These are phyloP conservation scores for Oscheius myriophilus DNA, from an alignment of 2,888 invertebrate genomes.

Conservation along the genomic window DNA sequence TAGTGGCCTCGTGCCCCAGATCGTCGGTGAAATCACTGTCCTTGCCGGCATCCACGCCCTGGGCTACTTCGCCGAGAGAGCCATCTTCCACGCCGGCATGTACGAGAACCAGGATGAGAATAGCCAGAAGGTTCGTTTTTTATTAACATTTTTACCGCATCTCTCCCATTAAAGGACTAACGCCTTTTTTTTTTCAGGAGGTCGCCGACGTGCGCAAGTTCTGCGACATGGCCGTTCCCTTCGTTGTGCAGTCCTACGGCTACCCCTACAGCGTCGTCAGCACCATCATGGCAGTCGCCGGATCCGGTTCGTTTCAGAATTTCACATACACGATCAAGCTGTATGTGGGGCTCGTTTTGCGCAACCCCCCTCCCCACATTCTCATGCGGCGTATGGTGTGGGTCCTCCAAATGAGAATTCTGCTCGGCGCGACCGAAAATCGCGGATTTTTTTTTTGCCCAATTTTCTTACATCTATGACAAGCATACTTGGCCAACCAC, in stretches of 20 bases:
- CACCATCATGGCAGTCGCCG: conserved; percentile 53
- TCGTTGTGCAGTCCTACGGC: conserved; percentile 84
- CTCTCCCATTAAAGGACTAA: not conserved
- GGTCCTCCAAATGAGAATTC: too few species aligned
- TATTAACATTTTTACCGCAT: too few species aligned
- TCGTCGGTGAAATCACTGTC: conserved; percentile 85
- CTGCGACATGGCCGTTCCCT: conserved; percentile 74
- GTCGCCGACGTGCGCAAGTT: conserved; percentile 51
- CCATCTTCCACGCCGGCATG: conserved; percentile 42
- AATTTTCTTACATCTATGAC: too few species aligned
- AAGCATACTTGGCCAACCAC: too few species aligned
- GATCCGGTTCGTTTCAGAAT: conserved; percentile 37
- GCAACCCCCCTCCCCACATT: too few species aligned
- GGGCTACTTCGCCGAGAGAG: conserved; percentile 68
- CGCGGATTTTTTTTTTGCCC: too few species aligned
- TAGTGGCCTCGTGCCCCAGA: conserved; percentile 86
- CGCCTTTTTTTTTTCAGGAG: conserved; percentile 26
- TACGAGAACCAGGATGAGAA: conserved; percentile 43
- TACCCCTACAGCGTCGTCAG: conserved; percentile 86
- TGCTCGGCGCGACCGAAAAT: too few species aligned
- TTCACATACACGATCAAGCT: not conserved
- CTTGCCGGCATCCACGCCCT: conserved; percentile 80
- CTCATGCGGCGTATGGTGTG: too few species aligned
- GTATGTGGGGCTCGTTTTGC: too few species aligned
- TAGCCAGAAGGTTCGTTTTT: conserved; percentile 29